phyloP scores from a whole-genome alignment of 2,888 invertebrate species.

The Bellardia pandia region DNA sequence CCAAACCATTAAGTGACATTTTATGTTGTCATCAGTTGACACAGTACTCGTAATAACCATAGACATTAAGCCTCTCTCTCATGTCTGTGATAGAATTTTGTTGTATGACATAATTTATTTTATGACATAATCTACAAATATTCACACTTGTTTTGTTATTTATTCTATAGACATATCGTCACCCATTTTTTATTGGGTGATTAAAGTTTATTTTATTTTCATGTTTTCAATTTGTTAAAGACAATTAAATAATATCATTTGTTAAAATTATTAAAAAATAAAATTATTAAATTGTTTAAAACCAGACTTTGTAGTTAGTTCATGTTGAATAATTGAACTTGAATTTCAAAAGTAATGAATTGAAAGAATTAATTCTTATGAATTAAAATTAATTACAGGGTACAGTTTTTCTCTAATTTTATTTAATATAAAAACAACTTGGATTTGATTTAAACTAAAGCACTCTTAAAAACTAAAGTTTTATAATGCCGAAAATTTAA shows the following conservation, averaged over 20 bases:
- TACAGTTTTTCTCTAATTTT: no score
- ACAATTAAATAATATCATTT: neutral
- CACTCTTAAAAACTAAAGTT: no score
- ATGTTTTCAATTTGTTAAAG: slow-evolving; percentile 36
- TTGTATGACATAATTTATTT: slow-evolving; percentile 43
- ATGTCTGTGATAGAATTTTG: neutral
- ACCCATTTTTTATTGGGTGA: slow-evolving; percentile 6
- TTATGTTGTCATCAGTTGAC: neutral
- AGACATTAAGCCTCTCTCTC: neutral
- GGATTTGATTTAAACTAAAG: no score
- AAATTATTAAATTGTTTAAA: slow-evolving; percentile 8
- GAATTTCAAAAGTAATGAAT: slow-evolving; percentile 27
- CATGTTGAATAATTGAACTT: slow-evolving; percentile 58
- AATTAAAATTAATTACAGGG: no score
- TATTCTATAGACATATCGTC: neutral
- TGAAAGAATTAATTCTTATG: no score
- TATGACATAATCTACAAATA: slow-evolving; percentile 49
- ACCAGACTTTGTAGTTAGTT: no score
- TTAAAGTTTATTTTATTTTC: slow-evolving; percentile 27
- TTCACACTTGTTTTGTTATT: slow-evolving; percentile 13
- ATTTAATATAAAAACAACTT: no score
- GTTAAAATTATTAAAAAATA: slow-evolving; percentile 2
- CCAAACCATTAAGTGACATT: neutral
- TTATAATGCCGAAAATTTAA: no score
- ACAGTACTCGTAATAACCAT: neutral